Percentiles rank a stretch among this genome's conserved stretches.
Evolutionary conservation across 2,797 vertebrate genomes (phyloP).

Genomic region (Taeniopygia guttata): DNA sequence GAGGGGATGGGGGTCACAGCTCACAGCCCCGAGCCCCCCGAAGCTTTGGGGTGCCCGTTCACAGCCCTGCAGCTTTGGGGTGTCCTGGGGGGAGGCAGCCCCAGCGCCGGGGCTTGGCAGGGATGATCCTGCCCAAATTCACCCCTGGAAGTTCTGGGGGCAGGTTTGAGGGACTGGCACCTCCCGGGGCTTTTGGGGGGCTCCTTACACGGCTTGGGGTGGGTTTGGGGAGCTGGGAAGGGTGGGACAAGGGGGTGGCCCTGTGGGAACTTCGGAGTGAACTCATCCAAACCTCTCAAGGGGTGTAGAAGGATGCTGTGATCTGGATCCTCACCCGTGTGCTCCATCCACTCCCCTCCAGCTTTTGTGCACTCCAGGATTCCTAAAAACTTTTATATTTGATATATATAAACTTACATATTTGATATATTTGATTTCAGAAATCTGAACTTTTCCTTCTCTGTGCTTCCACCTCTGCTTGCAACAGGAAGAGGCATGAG

Average conservation of each 20-base stretch:
- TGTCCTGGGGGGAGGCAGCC: background rate
- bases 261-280: accelerated
- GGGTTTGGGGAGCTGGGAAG: background rate
- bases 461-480: accelerated
- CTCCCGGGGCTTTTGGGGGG: background rate
- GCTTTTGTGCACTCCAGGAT: background rate
- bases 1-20: background rate
- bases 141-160: background rate
- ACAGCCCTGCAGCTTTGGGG: accelerated
- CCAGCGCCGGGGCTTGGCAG: background rate
- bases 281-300: background rate
- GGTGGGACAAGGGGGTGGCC: background rate
- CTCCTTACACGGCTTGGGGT: background rate
- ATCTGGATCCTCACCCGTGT: background rate
- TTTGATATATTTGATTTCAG: accelerated
- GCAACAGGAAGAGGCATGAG: background rate
- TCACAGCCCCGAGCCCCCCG: accelerated
- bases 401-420: too few relatives aligned
- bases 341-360: background rate
- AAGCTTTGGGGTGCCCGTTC: accelerated
- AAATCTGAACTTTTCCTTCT: background rate
- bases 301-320: background rate
- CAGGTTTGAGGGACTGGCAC: accelerated
- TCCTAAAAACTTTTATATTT: background rate
- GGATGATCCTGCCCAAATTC: background rate